These are phyloP conservation scores for Doryteuthis pealeii DNA, from an alignment of 1,140 invertebrate species.

Conservation along the genomic window DNA sequence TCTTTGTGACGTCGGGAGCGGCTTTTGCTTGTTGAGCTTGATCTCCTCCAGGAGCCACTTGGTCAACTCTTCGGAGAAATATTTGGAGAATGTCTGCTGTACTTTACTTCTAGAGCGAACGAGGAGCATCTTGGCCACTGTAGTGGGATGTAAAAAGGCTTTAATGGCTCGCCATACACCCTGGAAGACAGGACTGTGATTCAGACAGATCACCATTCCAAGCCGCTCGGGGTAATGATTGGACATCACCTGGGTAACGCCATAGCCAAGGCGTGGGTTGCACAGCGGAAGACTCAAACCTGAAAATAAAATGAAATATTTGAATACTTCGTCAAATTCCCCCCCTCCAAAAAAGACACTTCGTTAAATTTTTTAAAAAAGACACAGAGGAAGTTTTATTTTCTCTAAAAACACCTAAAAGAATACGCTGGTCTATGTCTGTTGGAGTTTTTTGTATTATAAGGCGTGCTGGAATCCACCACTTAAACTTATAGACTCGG, in stretches of 20 bases:
- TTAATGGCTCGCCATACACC: constrained; percentile 56
- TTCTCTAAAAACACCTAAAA: no score
- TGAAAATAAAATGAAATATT: constrained; percentile 27
- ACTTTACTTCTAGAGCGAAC: constrained; percentile 46
- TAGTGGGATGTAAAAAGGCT: constrained; percentile 48
- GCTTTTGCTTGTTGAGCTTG: constrained; percentile 46
- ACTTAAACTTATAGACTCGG: no score
- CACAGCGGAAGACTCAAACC: constrained; percentile 54
- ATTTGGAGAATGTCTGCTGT: constrained; percentile 36
- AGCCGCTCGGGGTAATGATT: constrained; percentile 58
- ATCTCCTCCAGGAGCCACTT: constrained; percentile 55
- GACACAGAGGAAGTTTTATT: no score
- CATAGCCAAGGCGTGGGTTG: constrained; percentile 55
- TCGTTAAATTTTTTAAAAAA: no score
- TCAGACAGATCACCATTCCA: constrained; percentile 52
- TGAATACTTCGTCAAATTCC: not conserved
- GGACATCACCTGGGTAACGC: constrained; percentile 44
- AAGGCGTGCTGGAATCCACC: no score
- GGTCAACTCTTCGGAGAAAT: constrained; percentile 48
- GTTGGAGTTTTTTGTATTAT: no score
- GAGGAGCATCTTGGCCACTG: constrained; percentile 47
- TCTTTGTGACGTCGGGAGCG: constrained; percentile 37
- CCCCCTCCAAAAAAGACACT: no score
- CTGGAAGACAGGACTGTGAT: constrained; percentile 55
- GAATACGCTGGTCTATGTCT: no score